These are phyloP conservation scores for Lasius platythorax DNA, from an alignment of 2,888 invertebrate species.

Conservation along the genomic window DNA sequence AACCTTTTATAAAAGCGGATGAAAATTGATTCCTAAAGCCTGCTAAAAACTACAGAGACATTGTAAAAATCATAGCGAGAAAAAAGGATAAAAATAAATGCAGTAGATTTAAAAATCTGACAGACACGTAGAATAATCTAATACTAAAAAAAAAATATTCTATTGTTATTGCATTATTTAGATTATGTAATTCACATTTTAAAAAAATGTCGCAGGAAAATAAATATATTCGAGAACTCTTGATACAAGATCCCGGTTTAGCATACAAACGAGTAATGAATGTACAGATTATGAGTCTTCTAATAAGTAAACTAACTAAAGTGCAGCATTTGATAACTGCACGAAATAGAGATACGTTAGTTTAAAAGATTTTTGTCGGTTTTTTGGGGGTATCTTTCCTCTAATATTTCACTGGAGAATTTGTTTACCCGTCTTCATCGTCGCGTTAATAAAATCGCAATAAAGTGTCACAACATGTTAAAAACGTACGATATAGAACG, in stretches of 20 bases:
- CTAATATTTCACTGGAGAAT: constrained; percentile 25
- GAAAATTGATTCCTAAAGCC: background rate
- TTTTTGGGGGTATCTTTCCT: background rate
- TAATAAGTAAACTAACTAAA: background rate
- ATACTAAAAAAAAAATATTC: background rate
- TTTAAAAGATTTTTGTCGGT: background rate
- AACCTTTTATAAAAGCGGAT: background rate
- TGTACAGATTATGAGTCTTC: background rate
- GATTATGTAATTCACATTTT: background rate
- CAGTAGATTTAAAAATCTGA: background rate
- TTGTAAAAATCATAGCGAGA: background rate
- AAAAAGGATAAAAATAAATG: background rate
- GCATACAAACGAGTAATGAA: background rate
- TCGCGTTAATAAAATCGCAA: no score
- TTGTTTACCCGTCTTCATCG: background rate
- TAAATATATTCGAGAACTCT: background rate
- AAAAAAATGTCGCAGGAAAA: no score
- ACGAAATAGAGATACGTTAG: background rate
- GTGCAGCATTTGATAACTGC: background rate
- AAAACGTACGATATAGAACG: background rate
- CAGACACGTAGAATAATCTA: background rate
- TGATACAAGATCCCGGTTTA: background rate
- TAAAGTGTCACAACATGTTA: no score
- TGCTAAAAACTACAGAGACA: background rate
- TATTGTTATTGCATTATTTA: background rate